phyloP scores from a whole-genome alignment of 2,113 vertebrate species.

The Notarius quadriscutis region DNA sequence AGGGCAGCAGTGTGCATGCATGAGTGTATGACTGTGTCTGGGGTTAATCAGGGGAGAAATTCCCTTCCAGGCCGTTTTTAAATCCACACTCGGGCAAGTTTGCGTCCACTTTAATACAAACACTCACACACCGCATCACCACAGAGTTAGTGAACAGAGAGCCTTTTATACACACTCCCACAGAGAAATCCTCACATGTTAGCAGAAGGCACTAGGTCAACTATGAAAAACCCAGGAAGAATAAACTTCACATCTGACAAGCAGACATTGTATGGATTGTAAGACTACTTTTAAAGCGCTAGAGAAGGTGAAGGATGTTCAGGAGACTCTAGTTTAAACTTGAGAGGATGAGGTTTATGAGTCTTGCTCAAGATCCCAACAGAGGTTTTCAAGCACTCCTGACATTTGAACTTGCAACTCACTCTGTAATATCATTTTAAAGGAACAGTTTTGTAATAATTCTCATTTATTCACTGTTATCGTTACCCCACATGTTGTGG shows the following conservation, averaged over 20 bases:
- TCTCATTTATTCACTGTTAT: not conserved
- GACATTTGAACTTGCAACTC: not conserved
- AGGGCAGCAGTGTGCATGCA: slow-evolving; percentile 5
- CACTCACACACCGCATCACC: slow-evolving; percentile 35
- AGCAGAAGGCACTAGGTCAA: slow-evolving; percentile 1
- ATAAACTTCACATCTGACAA: not conserved
- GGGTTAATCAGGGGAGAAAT: slow-evolving; percentile 51
- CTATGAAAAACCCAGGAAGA: not conserved
- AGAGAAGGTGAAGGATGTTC: not conserved
- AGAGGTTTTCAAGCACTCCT: slow-evolving; percentile 5
- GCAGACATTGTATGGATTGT: not conserved
- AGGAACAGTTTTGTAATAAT: not conserved
- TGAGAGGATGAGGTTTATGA: not conserved
- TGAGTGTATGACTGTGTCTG: slow-evolving; percentile 19
- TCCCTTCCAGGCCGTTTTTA: slow-evolving; percentile 33
- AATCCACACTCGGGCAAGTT: slow-evolving; percentile 36
- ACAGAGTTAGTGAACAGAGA: slow-evolving; percentile 43
- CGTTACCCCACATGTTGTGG: not conserved
- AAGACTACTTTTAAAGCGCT: not conserved
- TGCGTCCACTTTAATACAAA: slow-evolving; percentile 51
- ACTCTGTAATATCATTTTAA: not conserved
- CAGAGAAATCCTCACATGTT: slow-evolving; percentile 17
- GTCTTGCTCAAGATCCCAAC: not conserved
- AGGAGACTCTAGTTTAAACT: not conserved
- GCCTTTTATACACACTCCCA: slow-evolving; percentile 22